These are phyloP conservation scores for Aphidius gifuensis DNA, from an alignment of 1,140 invertebrate species.

Conservation along the genomic window DNA sequence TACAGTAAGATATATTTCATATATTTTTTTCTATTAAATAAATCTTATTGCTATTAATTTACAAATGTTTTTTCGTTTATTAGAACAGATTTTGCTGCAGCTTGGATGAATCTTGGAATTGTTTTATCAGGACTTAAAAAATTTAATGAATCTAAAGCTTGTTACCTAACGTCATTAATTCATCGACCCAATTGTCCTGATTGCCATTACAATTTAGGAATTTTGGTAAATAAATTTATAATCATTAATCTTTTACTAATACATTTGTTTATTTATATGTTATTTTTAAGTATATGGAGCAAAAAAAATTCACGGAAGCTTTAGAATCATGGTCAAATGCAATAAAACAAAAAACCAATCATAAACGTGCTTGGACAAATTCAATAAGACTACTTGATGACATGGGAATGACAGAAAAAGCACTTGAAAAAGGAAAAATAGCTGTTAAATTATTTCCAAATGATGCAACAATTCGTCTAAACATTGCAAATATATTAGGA, in stretches of 20 bases:
- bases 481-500: constrained; percentile 83
- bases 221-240: constrained; percentile 64
- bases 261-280: not conserved
- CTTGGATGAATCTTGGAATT: constrained; percentile 98
- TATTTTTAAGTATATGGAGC: constrained; percentile 61
- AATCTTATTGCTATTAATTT: too few species aligned
- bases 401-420: constrained; percentile 66
- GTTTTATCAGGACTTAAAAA: constrained; percentile 75
- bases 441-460: constrained; percentile 69
- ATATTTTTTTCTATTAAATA: constrained; percentile 9
- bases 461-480: constrained; percentile 77
- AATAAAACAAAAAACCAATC: constrained; percentile 71
- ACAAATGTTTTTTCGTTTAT: constrained; percentile 24
- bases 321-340: constrained; percentile 76
- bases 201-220: constrained; percentile 92
- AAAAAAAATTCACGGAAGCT: constrained; percentile 60
- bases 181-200: constrained; percentile 83
- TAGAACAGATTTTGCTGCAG: constrained; percentile 85
- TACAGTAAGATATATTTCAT: constrained; percentile 60
- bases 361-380: constrained; percentile 88
- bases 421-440: constrained; percentile 65
- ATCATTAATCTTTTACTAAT: constrained; percentile 14
- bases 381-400: constrained; percentile 85
- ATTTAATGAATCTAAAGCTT: constrained; percentile 69
- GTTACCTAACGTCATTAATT: constrained; percentile 76